Percentiles rank a stretch among this genome's conserved stretches.
phyloP scores from a whole-genome alignment of 2,113 vertebrate species.

The Siphamia tubifer region DNA sequence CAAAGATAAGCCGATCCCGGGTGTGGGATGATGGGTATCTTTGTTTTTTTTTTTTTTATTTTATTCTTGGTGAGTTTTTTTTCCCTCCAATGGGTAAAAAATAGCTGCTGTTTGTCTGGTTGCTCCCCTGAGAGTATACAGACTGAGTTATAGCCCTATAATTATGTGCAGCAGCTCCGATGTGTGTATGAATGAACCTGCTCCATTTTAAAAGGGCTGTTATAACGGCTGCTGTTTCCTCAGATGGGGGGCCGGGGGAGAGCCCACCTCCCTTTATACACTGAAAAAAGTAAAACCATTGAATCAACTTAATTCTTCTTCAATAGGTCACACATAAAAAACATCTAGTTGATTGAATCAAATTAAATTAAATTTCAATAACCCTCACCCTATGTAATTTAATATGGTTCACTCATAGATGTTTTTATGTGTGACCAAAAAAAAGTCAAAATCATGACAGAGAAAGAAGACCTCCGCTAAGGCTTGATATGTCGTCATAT shows the following conservation, averaged over 20 bases:
- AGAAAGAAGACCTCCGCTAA: too few relatives aligned
- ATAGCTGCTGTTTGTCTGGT: conserved; percentile 45
- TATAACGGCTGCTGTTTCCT: conserved; percentile 62
- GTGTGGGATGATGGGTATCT: conserved; percentile 59
- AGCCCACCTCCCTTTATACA: conserved; percentile 71
- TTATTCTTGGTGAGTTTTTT: too few relatives aligned
- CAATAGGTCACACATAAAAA: too few relatives aligned
- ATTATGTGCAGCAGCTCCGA: conserved; percentile 63
- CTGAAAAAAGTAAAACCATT: too few relatives aligned
- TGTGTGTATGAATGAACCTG: conserved; percentile 63
- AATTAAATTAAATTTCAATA: too few relatives aligned
- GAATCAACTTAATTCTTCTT: too few relatives aligned
- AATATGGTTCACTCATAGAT: conserved; percentile 58
- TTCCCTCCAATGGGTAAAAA: conserved; percentile 55
- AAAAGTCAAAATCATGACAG: too few relatives aligned
- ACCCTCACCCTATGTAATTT: too few relatives aligned
- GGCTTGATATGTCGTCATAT: too few relatives aligned
- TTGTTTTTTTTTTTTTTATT: not conserved
- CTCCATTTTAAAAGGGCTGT: conserved; percentile 62
- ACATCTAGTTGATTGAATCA: too few relatives aligned
- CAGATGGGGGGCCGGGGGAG: conserved; percentile 64
- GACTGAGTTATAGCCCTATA: conserved; percentile 61
- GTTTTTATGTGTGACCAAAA: too few relatives aligned
- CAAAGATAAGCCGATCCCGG: conserved; percentile 51
- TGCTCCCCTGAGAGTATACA: conserved; percentile 47